These are phyloP conservation scores for Euthynnus affinis DNA, from an alignment of 2,797 vertebrate genomes.

Conservation along the genomic window DNA sequence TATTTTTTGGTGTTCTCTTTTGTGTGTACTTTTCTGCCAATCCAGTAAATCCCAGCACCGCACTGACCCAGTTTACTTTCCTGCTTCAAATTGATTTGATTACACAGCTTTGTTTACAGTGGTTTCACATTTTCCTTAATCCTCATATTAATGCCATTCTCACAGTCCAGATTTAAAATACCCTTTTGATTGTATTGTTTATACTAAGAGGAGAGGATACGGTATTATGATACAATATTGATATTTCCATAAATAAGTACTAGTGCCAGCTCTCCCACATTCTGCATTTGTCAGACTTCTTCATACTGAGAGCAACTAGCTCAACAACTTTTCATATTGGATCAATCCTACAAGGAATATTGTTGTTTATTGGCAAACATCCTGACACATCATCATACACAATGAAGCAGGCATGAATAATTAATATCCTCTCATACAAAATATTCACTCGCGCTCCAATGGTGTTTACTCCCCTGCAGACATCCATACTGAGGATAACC, in stretches of 20 bases:
- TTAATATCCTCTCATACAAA: conserved; percentile 84
- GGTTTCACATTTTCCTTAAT: conserved; percentile 61
- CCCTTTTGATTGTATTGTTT: conserved; percentile 65
- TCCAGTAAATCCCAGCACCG: conserved; percentile 52
- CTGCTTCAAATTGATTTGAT: conserved; percentile 59
- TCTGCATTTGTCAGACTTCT: conserved; percentile 73
- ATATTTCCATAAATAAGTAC: conserved; percentile 83
- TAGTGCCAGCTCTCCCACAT: conserved; percentile 66
- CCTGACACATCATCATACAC: conserved; percentile 88
- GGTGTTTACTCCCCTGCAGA: conserved; percentile 89
- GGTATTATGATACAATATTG: conserved; percentile 81
- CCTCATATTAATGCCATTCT: conserved; percentile 50
- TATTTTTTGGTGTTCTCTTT: conserved; percentile 50
- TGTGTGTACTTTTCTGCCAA: conserved; percentile 60
- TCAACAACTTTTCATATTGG: conserved; percentile 83
- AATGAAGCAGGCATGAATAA: conserved; percentile 86
- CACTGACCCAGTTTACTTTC: conserved; percentile 70
- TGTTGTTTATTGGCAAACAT: conserved; percentile 89
- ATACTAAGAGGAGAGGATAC: conserved; percentile 69
- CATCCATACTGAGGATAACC: conserved; percentile 85
- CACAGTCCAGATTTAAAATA: conserved; percentile 62
- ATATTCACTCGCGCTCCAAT: conserved; percentile 82
- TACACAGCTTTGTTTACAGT: conserved; percentile 59
- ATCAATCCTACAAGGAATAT: conserved; percentile 85
- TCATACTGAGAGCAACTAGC: conserved; percentile 74